Base-by-base conservation (phyloP, 2,113 vertebrate genomes). In the Dasyornis broadbenti region DNA sequence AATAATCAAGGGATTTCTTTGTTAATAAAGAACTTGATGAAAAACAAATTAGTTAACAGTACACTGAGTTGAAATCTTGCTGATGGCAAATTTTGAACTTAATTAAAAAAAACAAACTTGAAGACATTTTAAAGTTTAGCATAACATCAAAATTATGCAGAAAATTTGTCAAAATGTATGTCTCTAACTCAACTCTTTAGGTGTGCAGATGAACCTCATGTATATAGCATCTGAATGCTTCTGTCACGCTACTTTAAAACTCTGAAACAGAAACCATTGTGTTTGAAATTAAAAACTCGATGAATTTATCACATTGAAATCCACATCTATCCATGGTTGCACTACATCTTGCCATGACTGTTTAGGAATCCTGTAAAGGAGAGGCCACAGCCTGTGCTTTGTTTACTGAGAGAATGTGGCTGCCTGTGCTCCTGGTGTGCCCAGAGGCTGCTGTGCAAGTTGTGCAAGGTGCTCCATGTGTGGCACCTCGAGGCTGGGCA, bases 11-110 rank as follows among this genome's bases (percentile, higher is more conserved):
- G 93, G 95, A 97, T 97, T 98, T 97, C 70, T 94, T 87, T 97
- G 91, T 97, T 97, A 97, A 97, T 97, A 96, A 98, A 97, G 95
- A 97, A 97, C 91, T 95, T 97, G 89, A 96, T 97, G 96, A 98
- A 98, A 97, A 98, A 97, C 96, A 98, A 98, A 97, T 98, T 96
- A 97, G 88, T 96, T 97, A 97, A 96, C 94, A 97, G 78, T 92
- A 94, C 89, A 89, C 56, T 96, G 97, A 97, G 90, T 93, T 94
- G 96, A 96, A 98, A 92, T 96, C 61, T 90, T 95, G 85, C 93
- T 96, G 84, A 86, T 82, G 89, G 96, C 78, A 96, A 96, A 97
- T 96, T 95, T 92, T 95, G 59, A 92, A 97, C 91, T 73, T 82
- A 76, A 92, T 86, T 82, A 56, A 8, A 35, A 79, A 66, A 60